These are phyloP conservation scores for Parascotia fuliginaria DNA, from an alignment of 2,888 invertebrate species.

Conservation along the genomic window DNA sequence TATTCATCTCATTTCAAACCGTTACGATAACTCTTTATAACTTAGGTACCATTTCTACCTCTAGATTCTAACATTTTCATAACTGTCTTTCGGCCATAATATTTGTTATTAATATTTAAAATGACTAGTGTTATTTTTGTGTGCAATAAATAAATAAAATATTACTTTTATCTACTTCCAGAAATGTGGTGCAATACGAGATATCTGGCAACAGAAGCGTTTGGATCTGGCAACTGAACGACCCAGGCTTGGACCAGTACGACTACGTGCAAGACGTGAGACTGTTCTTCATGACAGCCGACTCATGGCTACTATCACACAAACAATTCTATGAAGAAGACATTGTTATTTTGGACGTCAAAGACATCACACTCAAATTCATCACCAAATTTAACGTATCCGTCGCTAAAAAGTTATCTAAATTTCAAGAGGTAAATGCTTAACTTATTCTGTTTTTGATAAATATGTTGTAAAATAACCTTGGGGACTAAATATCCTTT, in stretches of 20 bases:
- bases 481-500: no score
- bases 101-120: no score
- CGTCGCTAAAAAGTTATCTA: slow-evolving; percentile 86
- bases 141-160: neutral
- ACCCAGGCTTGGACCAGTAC: slow-evolving; percentile 71
- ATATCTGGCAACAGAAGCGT: slow-evolving; percentile 60
- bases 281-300: slow-evolving; percentile 64
- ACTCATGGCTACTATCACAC: slow-evolving; percentile 63
- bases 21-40: no score
- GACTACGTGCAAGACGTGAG: slow-evolving; percentile 68
- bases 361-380: slow-evolving; percentile 71
- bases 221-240: slow-evolving; percentile 79
- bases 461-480: no score
- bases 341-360: slow-evolving; percentile 68
- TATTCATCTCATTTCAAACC: no score
- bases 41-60: no score
- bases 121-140: neutral
- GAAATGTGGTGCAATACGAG: slow-evolving; percentile 63
- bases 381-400: slow-evolving; percentile 88
- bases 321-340: slow-evolving; percentile 58
- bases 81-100: no score
- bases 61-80: no score
- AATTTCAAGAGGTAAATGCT: slow-evolving; percentile 85
- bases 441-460: neutral
- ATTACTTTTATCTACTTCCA: slow-evolving; percentile 43